phyloP scores from a whole-genome alignment of 2,797 vertebrate species.

The Sebastes matsubarae region DNA sequence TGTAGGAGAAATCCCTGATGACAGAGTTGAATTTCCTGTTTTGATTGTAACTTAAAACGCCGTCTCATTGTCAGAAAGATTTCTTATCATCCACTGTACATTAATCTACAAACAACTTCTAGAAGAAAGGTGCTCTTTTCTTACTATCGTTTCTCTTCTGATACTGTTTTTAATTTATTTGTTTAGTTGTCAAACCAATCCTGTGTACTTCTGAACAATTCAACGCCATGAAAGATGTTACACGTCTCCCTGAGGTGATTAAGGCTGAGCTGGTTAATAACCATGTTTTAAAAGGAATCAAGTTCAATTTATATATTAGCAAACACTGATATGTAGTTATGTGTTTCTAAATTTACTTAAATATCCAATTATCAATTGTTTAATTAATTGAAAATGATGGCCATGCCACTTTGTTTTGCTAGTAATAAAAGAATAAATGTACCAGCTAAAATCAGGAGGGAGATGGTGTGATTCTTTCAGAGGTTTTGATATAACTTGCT shows the following conservation, averaged over 20 bases:
- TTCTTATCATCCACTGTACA: constrained; percentile 51
- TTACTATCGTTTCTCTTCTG: constrained; percentile 44
- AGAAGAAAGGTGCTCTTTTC: constrained; percentile 90
- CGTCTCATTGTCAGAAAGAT: constrained; percentile 78
- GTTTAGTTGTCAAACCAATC: constrained; percentile 54
- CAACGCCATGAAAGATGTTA: constrained; percentile 51
- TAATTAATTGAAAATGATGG: not conserved
- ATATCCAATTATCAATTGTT: not conserved
- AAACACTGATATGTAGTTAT: not conserved
- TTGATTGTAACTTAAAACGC: constrained; percentile 26
- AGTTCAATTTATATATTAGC: not conserved
- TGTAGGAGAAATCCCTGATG: constrained; percentile 13
- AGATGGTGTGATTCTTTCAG: constrained; percentile 60
- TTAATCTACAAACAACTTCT: constrained; percentile 79
- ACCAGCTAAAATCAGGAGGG: constrained; percentile 76
- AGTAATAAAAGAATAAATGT: constrained; percentile 21
- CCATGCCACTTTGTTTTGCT: constrained; percentile 1
- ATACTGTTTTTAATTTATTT: constrained; percentile 53
- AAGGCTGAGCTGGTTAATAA: constrained; percentile 37
- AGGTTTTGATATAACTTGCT: constrained; percentile 83
- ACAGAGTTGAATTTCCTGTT: constrained; percentile 16
- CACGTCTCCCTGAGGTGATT: constrained; percentile 43
- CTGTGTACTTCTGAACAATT: constrained; percentile 50
- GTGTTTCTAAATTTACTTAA: not conserved
- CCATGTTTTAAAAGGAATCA: not conserved